Conservation (phyloP, 2,113 vertebrate genomes). For the Sorex araneus region DNA sequence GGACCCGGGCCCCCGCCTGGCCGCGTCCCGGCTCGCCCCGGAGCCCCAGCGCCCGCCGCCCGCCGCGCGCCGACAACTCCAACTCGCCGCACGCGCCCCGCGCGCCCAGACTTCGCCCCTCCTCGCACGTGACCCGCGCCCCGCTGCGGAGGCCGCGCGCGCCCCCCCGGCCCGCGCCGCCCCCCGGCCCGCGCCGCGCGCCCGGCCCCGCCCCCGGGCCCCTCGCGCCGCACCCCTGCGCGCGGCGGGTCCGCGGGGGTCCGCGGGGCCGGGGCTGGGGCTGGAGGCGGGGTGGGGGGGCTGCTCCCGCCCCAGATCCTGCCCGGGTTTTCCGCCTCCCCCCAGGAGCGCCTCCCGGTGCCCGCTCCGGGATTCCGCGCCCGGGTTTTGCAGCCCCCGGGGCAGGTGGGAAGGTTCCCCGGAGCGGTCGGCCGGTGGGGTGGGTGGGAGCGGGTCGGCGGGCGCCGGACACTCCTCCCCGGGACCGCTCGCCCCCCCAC, state of each 20-base stretch:
- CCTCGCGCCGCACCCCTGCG: not conserved
- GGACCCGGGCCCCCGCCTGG: constrained; percentile 73
- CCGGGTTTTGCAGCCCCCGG: constrained; percentile 49
- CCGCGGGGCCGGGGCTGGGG: constrained; percentile 9
- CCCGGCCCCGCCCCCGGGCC: not conserved
- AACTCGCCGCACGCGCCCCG: constrained; percentile 89
- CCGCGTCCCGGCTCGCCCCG: constrained; percentile 67
- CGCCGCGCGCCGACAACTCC: constrained; percentile 90
- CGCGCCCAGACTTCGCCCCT: constrained; percentile 90
- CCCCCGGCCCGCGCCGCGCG: not conserved
- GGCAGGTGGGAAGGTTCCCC: constrained; percentile 55
- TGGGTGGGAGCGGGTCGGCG: constrained; percentile 2
- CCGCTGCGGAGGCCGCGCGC: constrained; percentile 83
- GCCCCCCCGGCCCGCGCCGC: not conserved
- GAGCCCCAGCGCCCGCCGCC: constrained; percentile 81
- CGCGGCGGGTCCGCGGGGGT: not conserved
- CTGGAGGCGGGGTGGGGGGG: constrained; percentile 13
- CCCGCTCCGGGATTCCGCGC: constrained; percentile 42
- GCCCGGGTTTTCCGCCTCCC: constrained; percentile 43
- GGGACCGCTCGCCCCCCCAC: not conserved
- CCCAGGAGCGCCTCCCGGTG: constrained; percentile 58
- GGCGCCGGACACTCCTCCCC: not conserved
- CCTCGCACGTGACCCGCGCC: constrained; percentile 89
- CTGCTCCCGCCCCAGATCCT: not conserved
- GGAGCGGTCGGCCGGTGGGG: not conserved